Evolutionary conservation across 2,888 invertebrate species (phyloP), one percentile per base, ranked within the genome.

Genomic region (Hirtodrosophila confusa): DNA sequence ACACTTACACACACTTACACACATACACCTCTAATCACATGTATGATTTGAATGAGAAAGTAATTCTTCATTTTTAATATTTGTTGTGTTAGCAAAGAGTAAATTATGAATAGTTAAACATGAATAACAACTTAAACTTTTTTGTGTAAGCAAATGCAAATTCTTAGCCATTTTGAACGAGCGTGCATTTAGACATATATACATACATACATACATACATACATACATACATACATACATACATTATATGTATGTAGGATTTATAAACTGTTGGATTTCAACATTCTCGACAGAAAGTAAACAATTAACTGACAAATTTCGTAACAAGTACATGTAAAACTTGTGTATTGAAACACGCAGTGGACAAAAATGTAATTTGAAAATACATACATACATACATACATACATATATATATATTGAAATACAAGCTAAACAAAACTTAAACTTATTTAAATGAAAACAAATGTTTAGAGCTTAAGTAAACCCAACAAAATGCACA

Each of bases 121-220:
- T 27, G 54, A 37, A 49, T 4, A 48, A 51, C 12, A 12, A 39
- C 47, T 49, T 36, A 33, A 54, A 53, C 53, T 65, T 45, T 53
- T 62, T 62, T 61, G 49, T 64, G 47, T 53, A 57, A 60, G 47
- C 43, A 56, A 53, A 64, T 73, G 71, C 75, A 83, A 72, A 72
- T 86, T 86, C 84, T 80, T 80, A 80, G 80, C 87, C 87, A 87
- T 87, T 87, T 87, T 66, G 78, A 82, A 84, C 69, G 72, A 75
- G 87, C 78, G 78, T 78, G 87, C 85, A 87, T 82, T 87, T 87
- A 77, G 61, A 75, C 80, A 80, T 58, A 69, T 55, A 70, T 56
- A 57, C 37, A 49, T 33, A 57, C 29, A 37, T 44, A 40, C 11
- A 39, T 36, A 43, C 39, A 66, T 24, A 49, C 33, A 50, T 40